Evolutionary conservation across 2,797 vertebrate genomes (phyloP).

Genomic region (Picus viridis): DNA sequence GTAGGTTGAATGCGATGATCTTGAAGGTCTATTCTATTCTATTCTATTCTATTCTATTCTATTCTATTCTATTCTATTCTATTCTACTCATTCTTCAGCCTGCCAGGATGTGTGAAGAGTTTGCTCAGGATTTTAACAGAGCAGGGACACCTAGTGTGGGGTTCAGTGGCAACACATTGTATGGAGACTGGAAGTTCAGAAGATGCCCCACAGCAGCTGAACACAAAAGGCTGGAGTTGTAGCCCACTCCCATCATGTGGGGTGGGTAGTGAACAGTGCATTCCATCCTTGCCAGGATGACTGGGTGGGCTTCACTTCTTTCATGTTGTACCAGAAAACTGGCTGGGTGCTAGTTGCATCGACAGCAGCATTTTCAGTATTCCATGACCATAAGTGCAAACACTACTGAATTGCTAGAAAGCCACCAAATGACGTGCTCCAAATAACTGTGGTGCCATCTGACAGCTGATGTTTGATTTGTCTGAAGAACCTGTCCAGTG

Average conservation of each 20-base stretch:
- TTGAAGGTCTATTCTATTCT: no score
- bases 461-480: conserved; percentile 39
- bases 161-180: background rate
- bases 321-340: background rate
- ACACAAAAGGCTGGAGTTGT: background rate
- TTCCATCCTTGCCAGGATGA: background rate
- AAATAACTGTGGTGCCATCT: conserved; percentile 12
- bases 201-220: background rate
- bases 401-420: conserved; percentile 13
- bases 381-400: background rate
- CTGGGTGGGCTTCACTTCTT: background rate
- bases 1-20: no score
- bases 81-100: background rate
- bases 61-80: no score
- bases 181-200: background rate
- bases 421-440: conserved; percentile 23
- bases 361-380: background rate
- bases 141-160: no score
- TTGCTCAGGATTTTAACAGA: background rate
- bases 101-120: background rate
- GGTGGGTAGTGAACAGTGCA: background rate
- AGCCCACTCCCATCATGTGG: background rate
- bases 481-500: background rate
- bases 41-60: no score
- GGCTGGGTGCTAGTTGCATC: background rate